phyloP scores from a whole-genome alignment of 37 sponge, comb jelly and placozoan species.

The Amphimedon queenslandica region DNA sequence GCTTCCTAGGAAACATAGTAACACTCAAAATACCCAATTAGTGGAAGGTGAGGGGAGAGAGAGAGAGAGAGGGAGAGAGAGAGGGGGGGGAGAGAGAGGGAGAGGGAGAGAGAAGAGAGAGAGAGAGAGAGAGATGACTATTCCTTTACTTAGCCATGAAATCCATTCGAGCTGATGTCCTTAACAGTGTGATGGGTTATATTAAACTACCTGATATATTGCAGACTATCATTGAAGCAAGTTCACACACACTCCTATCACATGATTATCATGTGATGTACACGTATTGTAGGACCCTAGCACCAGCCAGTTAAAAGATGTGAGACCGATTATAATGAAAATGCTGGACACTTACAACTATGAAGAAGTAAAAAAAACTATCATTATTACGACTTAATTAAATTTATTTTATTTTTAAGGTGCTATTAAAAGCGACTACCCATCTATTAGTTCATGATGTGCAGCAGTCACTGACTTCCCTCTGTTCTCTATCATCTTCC shows the following conservation, averaged over 20 bases:
- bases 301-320: constrained; percentile 62
- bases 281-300: not conserved
- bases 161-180: constrained; percentile 22
- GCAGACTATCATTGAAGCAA: constrained; percentile 61
- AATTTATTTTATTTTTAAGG: constrained; percentile 26
- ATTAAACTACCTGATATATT: constrained; percentile 56
- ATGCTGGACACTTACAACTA: constrained; percentile 88
- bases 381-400: not conserved
- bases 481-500: constrained; percentile 26
- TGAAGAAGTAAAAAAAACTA: constrained; percentile 56
- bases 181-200: constrained; percentile 71
- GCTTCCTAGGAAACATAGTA: not conserved
- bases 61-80: constrained; percentile 7
- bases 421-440: constrained; percentile 64
- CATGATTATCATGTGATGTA: not conserved
- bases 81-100: constrained; percentile 10
- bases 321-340: constrained; percentile 68
- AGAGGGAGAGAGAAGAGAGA: not conserved
- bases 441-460: constrained; percentile 68
- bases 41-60: not conserved
- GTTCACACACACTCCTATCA: not conserved
- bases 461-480: constrained; percentile 25
- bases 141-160: constrained; percentile 34
- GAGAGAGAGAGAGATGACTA: no score
- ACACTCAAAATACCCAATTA: not conserved